phyloP scores from a whole-genome alignment of 2,113 vertebrate genomes.

The Gymnorhina tibicen region DNA sequence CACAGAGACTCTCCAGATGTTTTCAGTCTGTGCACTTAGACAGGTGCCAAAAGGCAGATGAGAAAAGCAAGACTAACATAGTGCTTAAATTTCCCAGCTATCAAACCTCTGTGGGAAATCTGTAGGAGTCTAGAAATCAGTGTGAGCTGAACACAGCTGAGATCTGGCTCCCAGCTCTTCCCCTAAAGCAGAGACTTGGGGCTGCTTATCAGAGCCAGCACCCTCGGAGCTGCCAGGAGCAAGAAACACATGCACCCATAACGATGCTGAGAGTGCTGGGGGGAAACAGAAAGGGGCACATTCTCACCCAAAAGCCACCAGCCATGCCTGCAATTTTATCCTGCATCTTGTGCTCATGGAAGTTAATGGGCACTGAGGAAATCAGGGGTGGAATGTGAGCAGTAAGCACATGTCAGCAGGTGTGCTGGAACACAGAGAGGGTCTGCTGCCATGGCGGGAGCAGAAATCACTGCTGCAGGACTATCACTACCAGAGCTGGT shows the following conservation, averaged over 20 bases:
- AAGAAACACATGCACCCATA: not conserved
- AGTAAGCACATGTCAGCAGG: accelerated
- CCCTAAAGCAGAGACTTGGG: not conserved
- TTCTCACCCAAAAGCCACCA: not conserved
- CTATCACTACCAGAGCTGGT: not conserved
- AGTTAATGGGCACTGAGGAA: not conserved
- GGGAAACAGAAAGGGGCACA: not conserved
- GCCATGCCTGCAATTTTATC: not conserved
- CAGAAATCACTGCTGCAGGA: not conserved
- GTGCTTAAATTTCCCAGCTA: not conserved
- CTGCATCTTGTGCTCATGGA: not conserved
- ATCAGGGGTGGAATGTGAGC: accelerated
- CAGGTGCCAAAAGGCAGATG: not conserved
- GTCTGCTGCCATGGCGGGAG: not conserved
- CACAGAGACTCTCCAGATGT: not conserved
- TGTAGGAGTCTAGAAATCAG: not conserved
- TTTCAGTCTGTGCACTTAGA: not conserved
- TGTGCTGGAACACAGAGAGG: not conserved
- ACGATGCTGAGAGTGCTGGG: not conserved
- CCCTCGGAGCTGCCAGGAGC: not conserved
- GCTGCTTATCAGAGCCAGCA: not conserved
- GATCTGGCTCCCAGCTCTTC: not conserved
- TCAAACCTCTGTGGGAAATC: not conserved
- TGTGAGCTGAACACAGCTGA: not conserved
- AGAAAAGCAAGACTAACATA: not conserved